phyloP scores from a whole-genome alignment of 2,888 invertebrate genomes.

The Melanchra persicariae region DNA sequence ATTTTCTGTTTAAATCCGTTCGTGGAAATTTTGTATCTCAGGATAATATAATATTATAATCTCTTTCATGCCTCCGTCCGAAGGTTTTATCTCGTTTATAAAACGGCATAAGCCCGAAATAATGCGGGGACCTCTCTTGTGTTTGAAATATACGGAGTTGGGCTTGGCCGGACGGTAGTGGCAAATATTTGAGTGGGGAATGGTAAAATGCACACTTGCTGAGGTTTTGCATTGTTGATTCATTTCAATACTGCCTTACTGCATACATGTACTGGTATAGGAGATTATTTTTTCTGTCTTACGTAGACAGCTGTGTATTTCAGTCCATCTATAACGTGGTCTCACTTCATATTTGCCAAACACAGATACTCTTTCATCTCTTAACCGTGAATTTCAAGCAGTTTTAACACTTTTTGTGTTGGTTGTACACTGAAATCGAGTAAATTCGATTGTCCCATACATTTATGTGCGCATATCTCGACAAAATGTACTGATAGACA shows the following conservation, averaged over 20 bases:
- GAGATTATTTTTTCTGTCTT: too few relatives aligned
- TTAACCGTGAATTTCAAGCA: too few relatives aligned
- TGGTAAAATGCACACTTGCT: conserved; percentile 5
- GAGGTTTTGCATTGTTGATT: too few relatives aligned
- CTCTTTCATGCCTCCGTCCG: conserved; percentile 58
- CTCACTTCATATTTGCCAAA: too few relatives aligned
- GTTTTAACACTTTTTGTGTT: too few relatives aligned
- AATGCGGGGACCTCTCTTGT: conserved; percentile 61
- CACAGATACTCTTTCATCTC: too few relatives aligned
- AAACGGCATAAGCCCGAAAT: conserved; percentile 69
- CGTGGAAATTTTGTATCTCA: conserved; percentile 55
- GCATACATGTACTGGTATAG: neutral
- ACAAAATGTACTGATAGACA: too few relatives aligned
- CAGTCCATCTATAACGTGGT: too few relatives aligned
- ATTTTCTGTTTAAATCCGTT: conserved; percentile 54
- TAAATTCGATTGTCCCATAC: too few relatives aligned
- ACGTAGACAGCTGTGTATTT: too few relatives aligned
- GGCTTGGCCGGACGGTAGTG: neutral
- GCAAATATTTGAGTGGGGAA: conserved; percentile 11
- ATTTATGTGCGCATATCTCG: too few relatives aligned
- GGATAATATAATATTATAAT: conserved; percentile 62
- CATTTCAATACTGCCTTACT: neutral
- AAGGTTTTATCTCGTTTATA: conserved; percentile 69
- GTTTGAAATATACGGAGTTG: conserved; percentile 47
- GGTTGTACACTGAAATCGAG: too few relatives aligned